A percentile compares a stretch with the other conserved stretches of the same genome.
These are phyloP conservation scores for Euphydryas editha DNA, from an alignment of 2,888 invertebrate genomes.

Conservation along the genomic window DNA sequence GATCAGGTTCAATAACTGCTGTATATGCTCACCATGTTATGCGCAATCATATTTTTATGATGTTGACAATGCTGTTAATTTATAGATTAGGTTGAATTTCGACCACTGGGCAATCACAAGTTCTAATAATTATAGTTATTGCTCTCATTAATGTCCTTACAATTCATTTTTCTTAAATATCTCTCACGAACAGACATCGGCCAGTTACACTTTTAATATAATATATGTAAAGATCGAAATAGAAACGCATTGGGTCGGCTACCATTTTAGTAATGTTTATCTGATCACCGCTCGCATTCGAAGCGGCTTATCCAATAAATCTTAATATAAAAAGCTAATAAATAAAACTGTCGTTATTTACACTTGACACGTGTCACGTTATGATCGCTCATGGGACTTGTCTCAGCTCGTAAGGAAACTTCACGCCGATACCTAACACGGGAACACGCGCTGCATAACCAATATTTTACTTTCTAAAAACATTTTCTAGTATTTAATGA, in stretches of 20 bases:
- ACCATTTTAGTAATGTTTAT: not conserved
- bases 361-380: conserved; percentile 12
- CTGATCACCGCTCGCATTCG: not conserved
- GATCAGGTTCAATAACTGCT: too few species aligned
- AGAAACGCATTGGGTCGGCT: not conserved
- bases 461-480: conserved; percentile 6
- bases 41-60: too few species aligned
- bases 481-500: conserved; percentile 1
- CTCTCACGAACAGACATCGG: too few species aligned
- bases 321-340: not conserved
- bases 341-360: conserved; percentile 8
- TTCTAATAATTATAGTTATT: too few species aligned
- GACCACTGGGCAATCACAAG: too few species aligned
- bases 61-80: too few species aligned
- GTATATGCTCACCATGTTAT: too few species aligned
- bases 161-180: too few species aligned
- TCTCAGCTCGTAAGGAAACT: conserved; percentile 8
- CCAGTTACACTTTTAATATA: too few species aligned
- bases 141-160: too few species aligned
- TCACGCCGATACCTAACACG: not conserved
- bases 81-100: too few species aligned
- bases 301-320: not conserved
- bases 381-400: not conserved
- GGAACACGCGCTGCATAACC: conserved; percentile 7
- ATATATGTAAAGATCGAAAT: not conserved